A percentile compares a stretch with the other conserved stretches of the same genome.
These are phyloP conservation scores for Calonectris borealis DNA, from an alignment of 2,113 vertebrate genomes.

Conservation along the genomic window DNA sequence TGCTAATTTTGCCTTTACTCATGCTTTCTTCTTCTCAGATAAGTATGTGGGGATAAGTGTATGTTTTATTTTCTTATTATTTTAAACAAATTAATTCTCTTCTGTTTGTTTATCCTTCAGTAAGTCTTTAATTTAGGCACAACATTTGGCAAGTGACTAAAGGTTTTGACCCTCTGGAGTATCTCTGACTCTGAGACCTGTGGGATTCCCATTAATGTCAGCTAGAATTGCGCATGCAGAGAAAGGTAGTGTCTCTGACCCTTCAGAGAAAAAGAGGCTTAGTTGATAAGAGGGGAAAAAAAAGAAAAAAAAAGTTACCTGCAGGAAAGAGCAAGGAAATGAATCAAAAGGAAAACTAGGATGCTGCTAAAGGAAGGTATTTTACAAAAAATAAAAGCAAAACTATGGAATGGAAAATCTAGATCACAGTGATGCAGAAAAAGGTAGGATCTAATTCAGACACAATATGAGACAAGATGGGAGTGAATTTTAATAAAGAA, in stretches of 20 bases:
- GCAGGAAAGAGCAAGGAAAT: neutral
- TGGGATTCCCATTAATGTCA: constrained; percentile 19
- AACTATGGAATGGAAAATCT: neutral
- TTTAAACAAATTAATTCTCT: neutral
- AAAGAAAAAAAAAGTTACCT: neutral
- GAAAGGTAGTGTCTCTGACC: neutral
- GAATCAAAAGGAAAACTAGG: neutral
- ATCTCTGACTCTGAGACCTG: neutral
- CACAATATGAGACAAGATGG: neutral
- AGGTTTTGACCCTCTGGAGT: neutral
- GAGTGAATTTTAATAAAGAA: constrained; percentile 17
- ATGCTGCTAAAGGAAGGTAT: neutral
- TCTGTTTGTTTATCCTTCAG: neutral
- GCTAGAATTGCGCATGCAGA: neutral
- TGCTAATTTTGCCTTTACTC: neutral
- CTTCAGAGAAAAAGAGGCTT: neutral
- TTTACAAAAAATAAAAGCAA: neutral
- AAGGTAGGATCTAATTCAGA: neutral
- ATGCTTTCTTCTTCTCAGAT: neutral
- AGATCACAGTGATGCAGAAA: neutral
- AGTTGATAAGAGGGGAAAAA: neutral
- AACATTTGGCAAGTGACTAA: neutral
- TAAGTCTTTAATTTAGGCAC: neutral
- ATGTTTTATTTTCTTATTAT: neutral
- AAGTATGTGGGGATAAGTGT: neutral